Evolutionary conservation across 1,140 invertebrate genomes (phyloP).

Genomic region (Drosophila sp.): DNA sequence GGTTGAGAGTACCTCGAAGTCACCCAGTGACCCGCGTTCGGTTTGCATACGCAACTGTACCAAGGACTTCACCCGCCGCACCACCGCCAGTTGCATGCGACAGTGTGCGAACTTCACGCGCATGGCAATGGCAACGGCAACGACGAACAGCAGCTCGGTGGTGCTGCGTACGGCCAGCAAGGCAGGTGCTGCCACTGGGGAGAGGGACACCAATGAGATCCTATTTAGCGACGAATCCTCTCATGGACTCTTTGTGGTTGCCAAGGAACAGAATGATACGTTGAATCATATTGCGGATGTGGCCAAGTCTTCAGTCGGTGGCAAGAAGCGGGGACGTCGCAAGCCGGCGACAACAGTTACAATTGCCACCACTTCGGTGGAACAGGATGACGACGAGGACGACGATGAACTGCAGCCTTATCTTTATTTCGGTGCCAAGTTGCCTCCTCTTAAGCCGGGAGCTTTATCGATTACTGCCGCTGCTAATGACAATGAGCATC

Average conservation of each 20-base stretch:
- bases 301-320: constrained; percentile 32
- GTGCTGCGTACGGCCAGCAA: constrained; percentile 39
- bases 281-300: constrained; percentile 74
- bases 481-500: constrained; percentile 74
- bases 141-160: constrained; percentile 35
- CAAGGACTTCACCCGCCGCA: constrained; percentile 83
- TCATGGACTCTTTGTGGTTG: constrained; percentile 77
- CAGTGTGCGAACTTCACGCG: constrained; percentile 78
- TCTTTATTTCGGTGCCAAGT: constrained; percentile 89
- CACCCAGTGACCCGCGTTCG: constrained; percentile 74
- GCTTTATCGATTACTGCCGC: constrained; percentile 85
- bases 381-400: constrained; percentile 56
- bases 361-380: constrained; percentile 45
- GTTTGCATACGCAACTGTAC: constrained; percentile 83
- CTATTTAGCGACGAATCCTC: constrained; percentile 83
- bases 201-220: constrained; percentile 80
- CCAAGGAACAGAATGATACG: constrained; percentile 80
- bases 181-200: constrained; percentile 16
- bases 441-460: constrained; percentile 86
- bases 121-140: constrained; percentile 68
- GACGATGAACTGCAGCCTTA: constrained; percentile 89
- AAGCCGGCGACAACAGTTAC: constrained; percentile 45
- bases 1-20: constrained; percentile 74
- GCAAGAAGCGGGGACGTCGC: constrained; percentile 48
- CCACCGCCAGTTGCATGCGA: constrained; percentile 81